These are phyloP conservation scores for Macrochelys suwanniensis DNA, from an alignment of 2,797 vertebrate genomes.

Conservation along the genomic window DNA sequence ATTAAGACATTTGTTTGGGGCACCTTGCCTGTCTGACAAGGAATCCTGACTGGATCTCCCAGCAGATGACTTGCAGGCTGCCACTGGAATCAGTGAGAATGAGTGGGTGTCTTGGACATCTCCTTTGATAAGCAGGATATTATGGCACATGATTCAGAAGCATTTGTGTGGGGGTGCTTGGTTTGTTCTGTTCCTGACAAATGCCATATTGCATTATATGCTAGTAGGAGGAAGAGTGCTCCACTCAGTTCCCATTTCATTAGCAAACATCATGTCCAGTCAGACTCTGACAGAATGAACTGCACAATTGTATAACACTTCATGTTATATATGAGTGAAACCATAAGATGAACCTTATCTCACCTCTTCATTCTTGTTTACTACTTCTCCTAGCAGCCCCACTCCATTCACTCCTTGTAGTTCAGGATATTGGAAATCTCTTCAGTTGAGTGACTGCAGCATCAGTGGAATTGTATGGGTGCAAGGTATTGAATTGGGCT, in stretches of 20 bases:
- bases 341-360: background rate
- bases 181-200: background rate
- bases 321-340: background rate
- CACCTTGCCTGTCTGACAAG: background rate
- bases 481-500: too few relatives aligned
- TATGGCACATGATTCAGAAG: background rate
- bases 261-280: background rate
- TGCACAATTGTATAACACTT: background rate
- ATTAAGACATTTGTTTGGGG: background rate
- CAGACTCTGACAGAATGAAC: background rate
- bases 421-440: background rate
- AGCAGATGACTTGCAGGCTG: background rate
- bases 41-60: background rate
- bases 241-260: background rate
- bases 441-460: background rate
- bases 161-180: fast-evolving
- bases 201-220: background rate
- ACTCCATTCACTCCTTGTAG: background rate
- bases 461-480: too few relatives aligned
- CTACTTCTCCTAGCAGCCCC: background rate
- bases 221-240: background rate
- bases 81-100: fast-evolving
- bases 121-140: background rate
- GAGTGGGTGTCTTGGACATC: background rate
- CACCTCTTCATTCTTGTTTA: background rate